A percentile compares a stretch with the other conserved stretches of the same genome.
Evolutionary conservation across 2,888 invertebrate species (phyloP).

Genomic region (Pseudoips prasinana): DNA sequence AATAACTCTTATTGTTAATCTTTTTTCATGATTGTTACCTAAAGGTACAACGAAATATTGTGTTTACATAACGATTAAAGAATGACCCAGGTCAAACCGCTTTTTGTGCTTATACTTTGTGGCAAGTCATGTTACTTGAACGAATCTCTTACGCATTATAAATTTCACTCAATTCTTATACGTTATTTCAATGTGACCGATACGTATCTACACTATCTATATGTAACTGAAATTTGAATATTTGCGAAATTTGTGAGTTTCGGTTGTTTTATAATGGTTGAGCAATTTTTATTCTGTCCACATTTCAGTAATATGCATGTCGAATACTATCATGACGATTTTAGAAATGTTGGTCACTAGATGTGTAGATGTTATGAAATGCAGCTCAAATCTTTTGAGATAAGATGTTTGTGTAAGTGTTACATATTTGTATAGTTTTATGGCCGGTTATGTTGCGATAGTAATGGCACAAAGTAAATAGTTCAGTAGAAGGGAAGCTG

Average conservation of each 20-base stretch:
- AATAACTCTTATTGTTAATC: too few relatives aligned
- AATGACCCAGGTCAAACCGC: constrained; percentile 30
- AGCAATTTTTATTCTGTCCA: constrained; percentile 22
- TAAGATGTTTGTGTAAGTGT: constrained; percentile 20
- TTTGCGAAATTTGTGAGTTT: constrained; percentile 15
- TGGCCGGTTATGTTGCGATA: constrained; percentile 8
- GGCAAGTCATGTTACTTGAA: constrained; percentile 41
- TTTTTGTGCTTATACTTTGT: constrained; percentile 34
- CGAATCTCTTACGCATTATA: constrained; percentile 31
- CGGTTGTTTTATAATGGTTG: constrained; percentile 19
- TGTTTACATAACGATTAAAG: constrained; percentile 27
- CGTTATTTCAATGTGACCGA: constrained; percentile 27
- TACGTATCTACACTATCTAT: too few relatives aligned
- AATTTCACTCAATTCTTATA: constrained; percentile 40
- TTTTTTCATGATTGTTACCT: too few relatives aligned
- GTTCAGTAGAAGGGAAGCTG: too few relatives aligned
- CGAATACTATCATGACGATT: constrained; percentile 26
- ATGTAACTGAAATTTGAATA: constrained; percentile 11
- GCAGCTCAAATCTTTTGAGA: constrained; percentile 16
- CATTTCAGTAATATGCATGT: constrained; percentile 28
- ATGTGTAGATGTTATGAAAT: constrained; percentile 25
- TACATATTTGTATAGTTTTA: constrained; percentile 23
- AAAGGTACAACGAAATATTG: too few relatives aligned
- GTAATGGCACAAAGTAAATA: too few relatives aligned
- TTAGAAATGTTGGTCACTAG: constrained; percentile 24